A percentile compares a stretch with the other conserved stretches of the same genome.
Evolutionary conservation across 2,797 vertebrate genomes (phyloP).

Genomic region (Lagorchestes hirsutus): DNA sequence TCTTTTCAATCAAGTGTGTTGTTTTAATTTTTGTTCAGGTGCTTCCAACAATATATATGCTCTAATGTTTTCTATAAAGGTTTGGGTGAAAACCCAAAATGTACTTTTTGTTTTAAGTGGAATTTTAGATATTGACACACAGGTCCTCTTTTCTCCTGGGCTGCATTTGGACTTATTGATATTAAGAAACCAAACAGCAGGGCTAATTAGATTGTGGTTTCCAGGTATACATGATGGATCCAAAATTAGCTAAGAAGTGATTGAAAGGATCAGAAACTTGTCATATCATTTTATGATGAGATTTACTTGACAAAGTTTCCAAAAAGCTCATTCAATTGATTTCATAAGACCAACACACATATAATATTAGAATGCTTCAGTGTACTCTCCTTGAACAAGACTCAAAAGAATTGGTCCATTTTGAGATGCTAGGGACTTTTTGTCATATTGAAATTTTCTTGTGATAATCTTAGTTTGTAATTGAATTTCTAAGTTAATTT

Average conservation of each 20-base stretch:
- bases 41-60: background rate
- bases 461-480: background rate
- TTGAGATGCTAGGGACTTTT: background rate
- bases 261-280: background rate
- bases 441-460: background rate
- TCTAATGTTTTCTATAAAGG: background rate
- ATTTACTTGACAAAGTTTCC: background rate
- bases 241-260: background rate
- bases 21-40: slow-evolving; percentile 43
- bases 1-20: background rate
- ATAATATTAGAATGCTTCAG: background rate
- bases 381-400: background rate
- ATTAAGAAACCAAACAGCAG: slow-evolving; percentile 11
- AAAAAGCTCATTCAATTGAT: background rate
- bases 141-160: slow-evolving; percentile 42
- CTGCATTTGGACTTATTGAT: slow-evolving; percentile 41
- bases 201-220: slow-evolving; percentile 49
- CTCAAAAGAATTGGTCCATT: background rate
- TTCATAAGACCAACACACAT: background rate
- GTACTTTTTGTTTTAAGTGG: slow-evolving; percentile 24
- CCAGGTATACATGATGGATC: background rate
- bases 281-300: background rate
- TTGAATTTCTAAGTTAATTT: background rate
- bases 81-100: slow-evolving; percentile 17
- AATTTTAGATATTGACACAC: background rate